These are phyloP conservation scores for Cotesia chilonis DNA, from an alignment of 1,140 invertebrate species.

Conservation along the genomic window DNA sequence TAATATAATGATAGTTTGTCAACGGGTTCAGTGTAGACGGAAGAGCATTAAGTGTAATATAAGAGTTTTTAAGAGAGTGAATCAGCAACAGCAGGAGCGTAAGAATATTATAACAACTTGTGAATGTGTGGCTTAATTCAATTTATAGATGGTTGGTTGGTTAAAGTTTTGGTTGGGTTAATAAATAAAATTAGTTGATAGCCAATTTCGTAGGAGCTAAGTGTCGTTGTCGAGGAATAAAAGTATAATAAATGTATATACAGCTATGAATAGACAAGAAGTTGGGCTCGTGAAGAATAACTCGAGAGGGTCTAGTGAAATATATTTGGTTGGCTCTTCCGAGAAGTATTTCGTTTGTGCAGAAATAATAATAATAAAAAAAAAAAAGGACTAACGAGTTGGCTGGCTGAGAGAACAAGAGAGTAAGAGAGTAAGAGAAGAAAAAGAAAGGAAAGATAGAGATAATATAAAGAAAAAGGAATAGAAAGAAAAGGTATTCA, in stretches of 20 bases:
- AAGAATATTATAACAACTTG: too few species aligned
- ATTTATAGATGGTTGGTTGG: too few species aligned
- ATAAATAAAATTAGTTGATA: not conserved
- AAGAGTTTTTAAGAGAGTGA: too few species aligned
- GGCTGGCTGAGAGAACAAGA: slow-evolving; percentile 20
- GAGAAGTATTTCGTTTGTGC: slow-evolving; percentile 27
- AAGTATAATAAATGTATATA: not conserved
- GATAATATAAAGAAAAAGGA: not conserved
- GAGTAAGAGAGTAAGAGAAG: not conserved
- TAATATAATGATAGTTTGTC: too few species aligned
- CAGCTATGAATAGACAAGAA: slow-evolving; percentile 23
- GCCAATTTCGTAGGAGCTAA: slow-evolving; percentile 1
- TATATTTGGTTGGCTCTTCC: slow-evolving; percentile 30
- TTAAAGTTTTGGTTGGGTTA: not conserved
- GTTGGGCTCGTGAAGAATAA: not conserved
- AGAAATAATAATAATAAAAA: slow-evolving; percentile 7
- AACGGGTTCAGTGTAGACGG: too few species aligned
- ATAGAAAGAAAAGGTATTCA: slow-evolving; percentile 28
- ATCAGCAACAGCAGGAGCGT: too few species aligned
- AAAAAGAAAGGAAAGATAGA: too few species aligned
- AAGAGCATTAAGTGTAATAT: too few species aligned
- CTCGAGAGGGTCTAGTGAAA: slow-evolving; percentile 25
- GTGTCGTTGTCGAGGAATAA: not conserved
- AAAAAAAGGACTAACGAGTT: slow-evolving; percentile 33
- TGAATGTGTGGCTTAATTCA: too few species aligned